A percentile compares a stretch with the other conserved stretches of the same genome.
Conservation (phyloP, 1,140 invertebrate species). For the Leptinotarsa undecemlineata region DNA sequence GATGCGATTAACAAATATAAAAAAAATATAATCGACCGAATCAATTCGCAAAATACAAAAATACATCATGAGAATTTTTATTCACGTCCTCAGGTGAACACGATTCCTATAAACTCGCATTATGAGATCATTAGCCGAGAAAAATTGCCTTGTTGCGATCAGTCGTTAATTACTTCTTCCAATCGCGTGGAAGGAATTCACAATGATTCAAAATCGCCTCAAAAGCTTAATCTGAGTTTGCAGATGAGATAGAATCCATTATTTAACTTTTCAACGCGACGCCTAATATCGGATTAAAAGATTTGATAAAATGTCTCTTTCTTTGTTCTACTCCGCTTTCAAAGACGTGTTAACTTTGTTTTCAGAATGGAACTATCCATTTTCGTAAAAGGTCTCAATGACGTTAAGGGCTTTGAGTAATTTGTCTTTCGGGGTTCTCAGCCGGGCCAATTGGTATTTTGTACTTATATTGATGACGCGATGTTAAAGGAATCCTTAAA, state of each 20-base stretch:
- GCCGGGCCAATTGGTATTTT: not conserved
- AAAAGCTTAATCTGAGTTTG: conserved; percentile 32
- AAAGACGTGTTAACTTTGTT: conserved; percentile 29
- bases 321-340: conserved; percentile 10
- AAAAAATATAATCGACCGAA: no score
- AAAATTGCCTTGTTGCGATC: no score
- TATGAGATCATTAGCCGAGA: no score
- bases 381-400: conserved; percentile 19
- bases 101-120: no score
- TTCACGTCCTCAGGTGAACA: no score
- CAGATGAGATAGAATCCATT: conserved; percentile 26
- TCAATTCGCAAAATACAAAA: no score
- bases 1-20: no score
- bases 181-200: not conserved
- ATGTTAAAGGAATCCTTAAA: not conserved
- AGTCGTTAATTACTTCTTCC: not conserved
- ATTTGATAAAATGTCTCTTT: conserved; percentile 23
- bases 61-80: no score
- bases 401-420: conserved; percentile 23
- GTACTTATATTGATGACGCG: not conserved
- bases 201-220: conserved; percentile 12
- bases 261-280: conserved; percentile 18
- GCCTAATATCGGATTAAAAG: conserved; percentile 29
- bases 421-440: conserved; percentile 22
- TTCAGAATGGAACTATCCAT: conserved; percentile 29